Evolutionary conservation across 2,888 invertebrate species (phyloP).

Genomic region (Drosophila ustulata): DNA sequence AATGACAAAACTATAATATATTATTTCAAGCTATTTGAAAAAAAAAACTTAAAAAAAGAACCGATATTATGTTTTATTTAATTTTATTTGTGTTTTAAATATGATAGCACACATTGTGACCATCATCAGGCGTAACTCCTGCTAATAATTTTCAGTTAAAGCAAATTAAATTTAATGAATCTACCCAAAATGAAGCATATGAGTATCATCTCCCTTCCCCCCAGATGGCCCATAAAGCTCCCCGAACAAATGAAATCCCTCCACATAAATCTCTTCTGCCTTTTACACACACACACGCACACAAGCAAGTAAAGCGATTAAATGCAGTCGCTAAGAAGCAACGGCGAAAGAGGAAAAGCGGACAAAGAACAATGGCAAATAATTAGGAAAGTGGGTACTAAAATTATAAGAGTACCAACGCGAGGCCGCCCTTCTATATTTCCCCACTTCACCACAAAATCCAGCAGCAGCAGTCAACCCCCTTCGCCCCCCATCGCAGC

Average conservation of each 20-base stretch:
- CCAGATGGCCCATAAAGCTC: slow-evolving; percentile 6
- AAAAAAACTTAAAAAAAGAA: neutral
- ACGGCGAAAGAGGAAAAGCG: slow-evolving; percentile 20
- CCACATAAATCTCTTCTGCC: slow-evolving; percentile 40
- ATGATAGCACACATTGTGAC: neutral
- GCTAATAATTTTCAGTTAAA: slow-evolving; percentile 2
- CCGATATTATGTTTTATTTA: too few relatives aligned
- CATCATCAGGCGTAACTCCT: neutral
- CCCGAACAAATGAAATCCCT: slow-evolving; percentile 23
- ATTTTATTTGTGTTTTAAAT: too few relatives aligned
- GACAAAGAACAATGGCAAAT: slow-evolving; percentile 47
- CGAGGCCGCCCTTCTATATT: neutral
- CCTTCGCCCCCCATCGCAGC: neutral
- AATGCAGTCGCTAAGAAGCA: slow-evolving; percentile 43
- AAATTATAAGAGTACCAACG: slow-evolving; percentile 54
- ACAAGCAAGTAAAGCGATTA: slow-evolving; percentile 48
- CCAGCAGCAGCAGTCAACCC: neutral
- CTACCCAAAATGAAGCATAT: slow-evolving; percentile 14
- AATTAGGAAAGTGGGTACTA: slow-evolving; percentile 70
- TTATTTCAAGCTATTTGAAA: neutral
- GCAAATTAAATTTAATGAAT: slow-evolving; percentile 30
- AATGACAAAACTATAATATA: too few relatives aligned
- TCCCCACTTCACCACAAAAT: neutral
- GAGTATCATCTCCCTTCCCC: neutral
- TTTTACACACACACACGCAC: slow-evolving; percentile 16